phyloP scores from a whole-genome alignment of 2,113 vertebrate genomes.

The Zeus faber region DNA sequence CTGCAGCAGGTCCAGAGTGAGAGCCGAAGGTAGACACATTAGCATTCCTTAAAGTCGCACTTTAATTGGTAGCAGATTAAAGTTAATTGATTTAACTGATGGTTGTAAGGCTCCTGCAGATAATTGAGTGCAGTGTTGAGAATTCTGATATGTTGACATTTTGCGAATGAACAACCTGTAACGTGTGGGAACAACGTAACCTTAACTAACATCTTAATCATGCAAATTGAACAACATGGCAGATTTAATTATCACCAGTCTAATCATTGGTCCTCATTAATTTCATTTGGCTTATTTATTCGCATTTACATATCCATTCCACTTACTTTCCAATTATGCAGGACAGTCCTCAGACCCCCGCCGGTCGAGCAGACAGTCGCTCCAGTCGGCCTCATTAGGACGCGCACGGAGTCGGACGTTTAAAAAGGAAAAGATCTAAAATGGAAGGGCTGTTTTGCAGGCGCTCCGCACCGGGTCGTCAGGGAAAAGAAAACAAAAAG shows the following conservation, averaged over 20 bases:
- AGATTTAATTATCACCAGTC: constrained; percentile 71
- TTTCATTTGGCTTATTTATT: constrained; percentile 71
- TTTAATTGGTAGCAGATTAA: constrained; percentile 73
- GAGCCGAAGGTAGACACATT: constrained; percentile 54
- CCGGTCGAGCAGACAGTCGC: constrained; percentile 58
- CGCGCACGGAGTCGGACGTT: constrained; percentile 39
- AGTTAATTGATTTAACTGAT: constrained; percentile 75
- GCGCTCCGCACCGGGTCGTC: too few species aligned
- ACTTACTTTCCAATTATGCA: constrained; percentile 66
- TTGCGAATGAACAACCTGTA: constrained; percentile 72
- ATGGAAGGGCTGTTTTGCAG: too few species aligned
- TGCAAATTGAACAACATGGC: constrained; percentile 73
- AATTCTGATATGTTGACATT: constrained; percentile 79
- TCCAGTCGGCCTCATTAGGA: constrained; percentile 54
- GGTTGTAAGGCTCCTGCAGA: constrained; percentile 69
- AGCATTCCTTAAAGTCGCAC: constrained; percentile 70
- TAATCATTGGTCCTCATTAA: constrained; percentile 70
- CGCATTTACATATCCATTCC: constrained; percentile 67
- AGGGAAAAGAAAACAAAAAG: too few species aligned
- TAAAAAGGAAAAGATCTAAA: too few species aligned
- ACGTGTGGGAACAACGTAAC: constrained; percentile 57
- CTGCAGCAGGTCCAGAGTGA: not conserved
- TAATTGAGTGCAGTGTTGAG: constrained; percentile 74
- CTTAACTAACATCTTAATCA: constrained; percentile 74
- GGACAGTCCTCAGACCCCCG: constrained; percentile 57